Conservation (phyloP, 2,888 invertebrate genomes). For the Dilophus febrilis region DNA sequence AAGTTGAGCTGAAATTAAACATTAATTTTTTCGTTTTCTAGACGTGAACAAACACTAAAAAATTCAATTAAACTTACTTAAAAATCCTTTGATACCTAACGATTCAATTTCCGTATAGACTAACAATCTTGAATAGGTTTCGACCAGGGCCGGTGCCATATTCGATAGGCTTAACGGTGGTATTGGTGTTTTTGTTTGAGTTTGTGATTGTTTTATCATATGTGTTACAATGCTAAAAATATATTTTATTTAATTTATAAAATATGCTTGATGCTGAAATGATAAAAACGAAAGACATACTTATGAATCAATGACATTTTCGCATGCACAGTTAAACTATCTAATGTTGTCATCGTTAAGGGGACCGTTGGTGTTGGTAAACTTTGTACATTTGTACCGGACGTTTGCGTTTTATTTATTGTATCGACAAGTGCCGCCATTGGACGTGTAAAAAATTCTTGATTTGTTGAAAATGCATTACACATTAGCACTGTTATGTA, state of each 20-base stretch:
- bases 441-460: constrained; percentile 71
- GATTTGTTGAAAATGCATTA: constrained; percentile 87
- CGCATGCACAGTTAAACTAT: constrained; percentile 86
- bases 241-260: not conserved
- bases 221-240: constrained; percentile 57
- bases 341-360: constrained; percentile 79
- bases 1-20: constrained; percentile 46
- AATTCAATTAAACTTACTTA: constrained; percentile 41
- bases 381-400: constrained; percentile 41
- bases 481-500: constrained; percentile 82
- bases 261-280: no score
- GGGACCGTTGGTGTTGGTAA: constrained; percentile 79
- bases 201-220: constrained; percentile 58
- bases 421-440: constrained; percentile 86
- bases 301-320: constrained; percentile 74
- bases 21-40: not conserved
- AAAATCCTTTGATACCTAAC: constrained; percentile 89
- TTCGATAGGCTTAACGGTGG: constrained; percentile 34
- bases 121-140: constrained; percentile 82
- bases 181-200: constrained; percentile 69
- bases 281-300: no score
- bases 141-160: constrained; percentile 80
- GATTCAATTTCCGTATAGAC: constrained; percentile 96
- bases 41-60: not conserved
- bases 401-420: constrained; percentile 41